Conservation (phyloP, 2,797 vertebrate species). For the Spinus pinus region DNA sequence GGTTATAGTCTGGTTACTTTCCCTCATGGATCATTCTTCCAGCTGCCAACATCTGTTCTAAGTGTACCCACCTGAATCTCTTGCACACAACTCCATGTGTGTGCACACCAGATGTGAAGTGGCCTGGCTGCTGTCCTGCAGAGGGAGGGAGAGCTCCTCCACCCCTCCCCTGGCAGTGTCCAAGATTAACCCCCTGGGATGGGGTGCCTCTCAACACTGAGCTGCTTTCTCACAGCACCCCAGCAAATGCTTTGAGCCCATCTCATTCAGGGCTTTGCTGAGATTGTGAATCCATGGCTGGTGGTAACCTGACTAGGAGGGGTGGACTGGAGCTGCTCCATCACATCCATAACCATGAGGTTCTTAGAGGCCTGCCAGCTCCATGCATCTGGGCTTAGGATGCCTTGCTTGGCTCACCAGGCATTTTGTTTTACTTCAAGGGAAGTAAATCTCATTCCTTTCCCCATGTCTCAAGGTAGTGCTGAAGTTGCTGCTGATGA, state of each 20-base stretch:
- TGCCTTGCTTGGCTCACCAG: neutral
- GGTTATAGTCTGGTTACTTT: neutral
- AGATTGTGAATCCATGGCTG: neutral
- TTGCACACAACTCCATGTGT: neutral
- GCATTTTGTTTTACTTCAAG: neutral
- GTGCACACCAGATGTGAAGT: accelerated
- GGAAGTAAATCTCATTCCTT: neutral
- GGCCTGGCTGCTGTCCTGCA: neutral
- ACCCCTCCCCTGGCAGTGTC: neutral
- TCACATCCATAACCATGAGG: neutral
- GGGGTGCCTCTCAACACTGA: neutral
- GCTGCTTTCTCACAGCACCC: neutral
- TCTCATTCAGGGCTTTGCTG: neutral
- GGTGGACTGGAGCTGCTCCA: neutral
- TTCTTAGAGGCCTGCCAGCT: neutral
- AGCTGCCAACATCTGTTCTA: neutral
- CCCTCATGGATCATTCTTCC: neutral
- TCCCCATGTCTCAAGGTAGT: neutral
- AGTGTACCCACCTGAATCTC: neutral
- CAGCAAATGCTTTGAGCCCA: neutral
- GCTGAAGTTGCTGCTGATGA: neutral
- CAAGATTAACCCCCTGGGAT: neutral
- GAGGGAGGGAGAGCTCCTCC: neutral
- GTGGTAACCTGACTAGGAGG: neutral
- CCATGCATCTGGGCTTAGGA: neutral